phyloP scores from a whole-genome alignment of 2,113 vertebrate genomes.

The Epinephelus lanceolatus region DNA sequence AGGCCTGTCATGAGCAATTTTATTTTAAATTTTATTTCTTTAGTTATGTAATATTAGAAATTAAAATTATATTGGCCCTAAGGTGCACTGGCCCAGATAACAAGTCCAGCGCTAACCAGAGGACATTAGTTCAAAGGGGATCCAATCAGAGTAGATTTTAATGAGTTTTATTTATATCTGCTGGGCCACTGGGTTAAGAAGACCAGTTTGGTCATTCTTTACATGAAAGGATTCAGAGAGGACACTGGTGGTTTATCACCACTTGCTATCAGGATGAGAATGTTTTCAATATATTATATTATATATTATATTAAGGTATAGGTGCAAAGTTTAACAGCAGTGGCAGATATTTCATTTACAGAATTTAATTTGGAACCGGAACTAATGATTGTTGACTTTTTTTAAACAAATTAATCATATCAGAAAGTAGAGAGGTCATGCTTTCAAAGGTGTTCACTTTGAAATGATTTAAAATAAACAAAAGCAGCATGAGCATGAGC shows the following conservation, averaged over 20 bases:
- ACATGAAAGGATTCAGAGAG: slow-evolving; percentile 54
- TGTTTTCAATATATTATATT: slow-evolving; percentile 18
- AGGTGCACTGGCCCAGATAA: too few relatives aligned
- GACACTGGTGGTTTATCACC: slow-evolving; percentile 34
- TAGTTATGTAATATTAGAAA: too few relatives aligned
- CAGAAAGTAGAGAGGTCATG: neutral
- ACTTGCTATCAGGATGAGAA: neutral
- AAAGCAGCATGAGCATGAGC: neutral
- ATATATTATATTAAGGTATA: neutral
- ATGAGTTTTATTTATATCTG: slow-evolving; percentile 47
- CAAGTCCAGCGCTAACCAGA: neutral
- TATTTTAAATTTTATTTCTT: too few relatives aligned
- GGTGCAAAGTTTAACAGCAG: neutral
- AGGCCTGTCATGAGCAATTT: too few relatives aligned
- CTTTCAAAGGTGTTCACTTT: neutral
- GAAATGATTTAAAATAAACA: neutral
- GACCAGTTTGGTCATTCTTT: slow-evolving; percentile 29
- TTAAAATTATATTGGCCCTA: too few relatives aligned
- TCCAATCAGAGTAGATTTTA: slow-evolving; percentile 39
- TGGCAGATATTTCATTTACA: neutral
- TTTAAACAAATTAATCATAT: neutral
- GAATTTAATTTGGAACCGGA: neutral
- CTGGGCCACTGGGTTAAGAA: slow-evolving; percentile 54
- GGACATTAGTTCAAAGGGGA: slow-evolving; percentile 58
- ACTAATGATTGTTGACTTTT: neutral